Percentiles rank a stretch among this genome's conserved stretches.
phyloP scores from a whole-genome alignment of 1,140 invertebrate genomes.

The Drosophila navojoa region DNA sequence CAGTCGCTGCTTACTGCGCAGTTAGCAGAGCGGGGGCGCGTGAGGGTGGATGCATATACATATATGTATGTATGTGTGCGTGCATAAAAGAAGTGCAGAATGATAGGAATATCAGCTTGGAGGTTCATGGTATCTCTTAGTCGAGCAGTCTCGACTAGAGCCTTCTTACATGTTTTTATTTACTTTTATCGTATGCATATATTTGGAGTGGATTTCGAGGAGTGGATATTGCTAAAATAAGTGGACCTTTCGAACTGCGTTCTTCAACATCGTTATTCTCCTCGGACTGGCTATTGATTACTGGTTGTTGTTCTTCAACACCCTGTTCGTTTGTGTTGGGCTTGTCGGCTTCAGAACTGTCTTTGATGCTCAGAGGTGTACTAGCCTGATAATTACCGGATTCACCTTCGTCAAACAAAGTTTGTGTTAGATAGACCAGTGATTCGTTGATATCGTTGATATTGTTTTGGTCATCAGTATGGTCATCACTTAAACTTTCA shows the following conservation, averaged over 20 bases:
- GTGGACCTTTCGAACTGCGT: slow-evolving; percentile 31
- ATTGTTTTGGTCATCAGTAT: slow-evolving; percentile 42
- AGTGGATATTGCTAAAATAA: slow-evolving; percentile 37
- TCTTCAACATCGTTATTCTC: slow-evolving; percentile 24
- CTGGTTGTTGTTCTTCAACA: slow-evolving; percentile 11
- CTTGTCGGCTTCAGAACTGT: slow-evolving; percentile 11
- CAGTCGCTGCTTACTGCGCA: too few relatives aligned
- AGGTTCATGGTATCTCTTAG: not conserved
- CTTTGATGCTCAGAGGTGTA: not conserved
- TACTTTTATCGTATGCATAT: slow-evolving; percentile 21
- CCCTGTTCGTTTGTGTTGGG: slow-evolving; percentile 8
- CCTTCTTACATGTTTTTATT: not conserved
- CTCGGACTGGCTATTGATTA: not conserved
- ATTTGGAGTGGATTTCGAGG: slow-evolving; percentile 37
- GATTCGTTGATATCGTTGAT: slow-evolving; percentile 3
- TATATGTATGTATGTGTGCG: too few relatives aligned
- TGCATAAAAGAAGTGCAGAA: too few relatives aligned
- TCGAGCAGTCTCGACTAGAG: not conserved
- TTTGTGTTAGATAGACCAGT: slow-evolving; percentile 12
- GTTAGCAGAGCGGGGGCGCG: too few relatives aligned
- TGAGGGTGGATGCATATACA: too few relatives aligned
- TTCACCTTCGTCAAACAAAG: slow-evolving; percentile 15
- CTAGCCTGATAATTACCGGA: not conserved
- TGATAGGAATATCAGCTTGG: too few relatives aligned
- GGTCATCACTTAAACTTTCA: slow-evolving; percentile 17